These are phyloP conservation scores for Spilogale gracilis DNA, from an alignment of 2,113 vertebrate genomes.

Conservation along the genomic window DNA sequence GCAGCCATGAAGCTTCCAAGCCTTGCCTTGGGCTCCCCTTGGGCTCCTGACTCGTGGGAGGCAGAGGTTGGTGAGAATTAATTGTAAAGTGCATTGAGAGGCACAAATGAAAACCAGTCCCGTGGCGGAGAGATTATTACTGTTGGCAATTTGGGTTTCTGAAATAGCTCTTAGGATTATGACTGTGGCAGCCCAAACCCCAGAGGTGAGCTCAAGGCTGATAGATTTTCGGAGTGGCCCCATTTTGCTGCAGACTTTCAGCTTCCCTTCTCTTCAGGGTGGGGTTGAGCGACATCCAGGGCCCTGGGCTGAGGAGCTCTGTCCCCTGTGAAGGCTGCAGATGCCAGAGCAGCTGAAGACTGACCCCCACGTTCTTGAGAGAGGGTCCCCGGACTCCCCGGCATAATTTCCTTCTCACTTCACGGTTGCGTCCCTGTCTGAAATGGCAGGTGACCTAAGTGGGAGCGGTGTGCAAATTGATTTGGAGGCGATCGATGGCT, in stretches of 20 bases:
- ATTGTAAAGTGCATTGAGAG: constrained; percentile 86
- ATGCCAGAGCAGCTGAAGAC: constrained; percentile 55
- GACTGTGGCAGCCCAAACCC: constrained; percentile 84
- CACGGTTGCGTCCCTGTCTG: constrained; percentile 82
- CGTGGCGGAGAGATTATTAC: constrained; percentile 81
- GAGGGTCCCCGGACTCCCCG: constrained; percentile 82
- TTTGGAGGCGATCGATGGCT: constrained; percentile 86
- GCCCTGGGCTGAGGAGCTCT: neutral
- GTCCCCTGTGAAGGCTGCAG: constrained; percentile 36
- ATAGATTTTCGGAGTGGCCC: constrained; percentile 82
- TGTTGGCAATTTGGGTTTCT: constrained; percentile 86
- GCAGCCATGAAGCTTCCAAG: constrained; percentile 61
- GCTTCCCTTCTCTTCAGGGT: constrained; percentile 52
- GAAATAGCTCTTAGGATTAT: constrained; percentile 86
- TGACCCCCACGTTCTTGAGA: constrained; percentile 75
- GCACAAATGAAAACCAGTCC: constrained; percentile 82
- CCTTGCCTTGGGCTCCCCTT: constrained; percentile 71
- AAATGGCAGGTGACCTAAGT: constrained; percentile 87
- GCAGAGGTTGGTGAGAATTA: constrained; percentile 84
- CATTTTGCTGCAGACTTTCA: constrained; percentile 67
- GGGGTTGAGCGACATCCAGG: neutral
- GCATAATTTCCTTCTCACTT: constrained; percentile 87
- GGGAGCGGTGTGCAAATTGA: constrained; percentile 89
- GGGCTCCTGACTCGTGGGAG: constrained; percentile 78
- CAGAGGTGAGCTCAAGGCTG: constrained; percentile 83